Base-by-base conservation (phyloP, 2,113 vertebrate genomes). In the Stigmatopora argus region DNA sequence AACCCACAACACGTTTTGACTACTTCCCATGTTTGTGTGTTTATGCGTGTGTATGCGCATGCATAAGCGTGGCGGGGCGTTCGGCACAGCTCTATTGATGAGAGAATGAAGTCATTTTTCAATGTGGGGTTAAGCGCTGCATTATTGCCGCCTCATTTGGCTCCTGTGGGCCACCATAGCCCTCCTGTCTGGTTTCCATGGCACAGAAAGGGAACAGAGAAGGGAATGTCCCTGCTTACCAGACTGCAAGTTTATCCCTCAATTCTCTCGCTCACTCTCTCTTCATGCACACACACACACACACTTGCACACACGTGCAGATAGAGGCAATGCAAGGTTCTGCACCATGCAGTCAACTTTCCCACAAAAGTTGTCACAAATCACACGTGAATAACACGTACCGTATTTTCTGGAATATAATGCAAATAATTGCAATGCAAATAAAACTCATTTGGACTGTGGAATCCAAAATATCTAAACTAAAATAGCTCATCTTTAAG, bases 131-230 rank as follows among this genome's bases (percentile, higher is more conserved):
- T 88, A 90, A 87, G 86, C 85, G 85, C 83, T 90, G 86, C 86
- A 91, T 91, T 91, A 91, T 90, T 91, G 85, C 90, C 80, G 89
- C 86, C 85, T 91, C 88, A 91, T 91, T 92, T 92, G 89, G 87
- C 87, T 88, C 84, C 86, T 87, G 87, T 90, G 89, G 88, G 89
- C 89, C 90, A 90, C 89, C 89, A 88, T 89, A 87, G 87, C 87
- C 87, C 86, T 88, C 83, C 89, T 80, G 87, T 88, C 82, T 89
- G 83, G 89, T 91, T 88, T 86, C 88, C 89, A 91, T 90, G 90
- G 90, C 87, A 89, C 79, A 64, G 81, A 51, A 69, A 69, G 68
- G 71, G 85, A 85, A 90, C 85, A 92, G 81, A 89, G 88, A 75
- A 41, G 83, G 83, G 89, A 90, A 91, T 90, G 86, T 87, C 79